phyloP scores from a whole-genome alignment of 2,888 invertebrate species.

The Diplolepis rosae region DNA sequence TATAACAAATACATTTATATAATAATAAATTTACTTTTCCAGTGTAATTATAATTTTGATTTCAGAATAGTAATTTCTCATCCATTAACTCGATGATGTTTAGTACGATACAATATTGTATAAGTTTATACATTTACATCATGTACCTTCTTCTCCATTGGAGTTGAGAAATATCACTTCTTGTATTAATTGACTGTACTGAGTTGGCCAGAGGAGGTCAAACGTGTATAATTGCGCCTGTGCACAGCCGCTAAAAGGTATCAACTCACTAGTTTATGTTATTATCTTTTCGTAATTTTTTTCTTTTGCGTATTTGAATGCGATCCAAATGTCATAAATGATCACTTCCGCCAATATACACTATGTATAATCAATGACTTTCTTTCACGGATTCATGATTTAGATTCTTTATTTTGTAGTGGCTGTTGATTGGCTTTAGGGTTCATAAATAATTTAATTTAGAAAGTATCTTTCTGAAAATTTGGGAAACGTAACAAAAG shows the following conservation, averaged over 20 bases:
- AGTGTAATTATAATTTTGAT: no score
- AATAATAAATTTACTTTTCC: no score
- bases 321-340: background rate
- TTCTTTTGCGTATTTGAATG: conserved; percentile 11
- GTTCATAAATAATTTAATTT: no score
- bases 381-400: background rate
- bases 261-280: conserved; percentile 12
- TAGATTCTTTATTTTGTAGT: no score
- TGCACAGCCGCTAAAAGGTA: background rate
- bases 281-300: conserved; percentile 6
- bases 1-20: background rate
- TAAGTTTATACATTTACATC: background rate
- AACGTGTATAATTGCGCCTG: conserved; percentile 16
- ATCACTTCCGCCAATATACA: background rate
- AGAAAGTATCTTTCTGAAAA: no score
- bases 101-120: background rate
- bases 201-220: conserved; percentile 21
- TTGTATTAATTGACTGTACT: conserved; percentile 26
- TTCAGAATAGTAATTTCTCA: background rate
- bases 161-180: conserved; percentile 35
- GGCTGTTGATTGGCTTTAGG: no score
- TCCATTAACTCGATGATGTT: background rate
- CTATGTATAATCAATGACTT: background rate
- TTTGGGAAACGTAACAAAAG: no score
- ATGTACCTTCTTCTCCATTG: conserved; percentile 38